Percentiles rank a stretch among this genome's conserved stretches.
Evolutionary conservation across 2,797 vertebrate species (phyloP).

Genomic region (Eurystomus glaucurus): DNA sequence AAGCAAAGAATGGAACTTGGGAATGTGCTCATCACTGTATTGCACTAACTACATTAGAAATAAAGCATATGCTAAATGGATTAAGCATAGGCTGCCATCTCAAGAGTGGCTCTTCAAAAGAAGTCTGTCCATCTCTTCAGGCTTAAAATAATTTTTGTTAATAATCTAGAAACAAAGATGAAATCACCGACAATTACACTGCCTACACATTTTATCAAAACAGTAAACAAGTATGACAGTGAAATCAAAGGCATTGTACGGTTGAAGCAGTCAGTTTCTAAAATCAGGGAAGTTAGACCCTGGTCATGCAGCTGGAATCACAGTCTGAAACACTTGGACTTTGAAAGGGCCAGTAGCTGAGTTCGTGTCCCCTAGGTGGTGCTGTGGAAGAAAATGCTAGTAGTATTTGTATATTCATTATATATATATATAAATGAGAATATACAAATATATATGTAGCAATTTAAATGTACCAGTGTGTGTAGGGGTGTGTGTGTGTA

Average conservation of each 20-base stretch:
- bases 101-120: slow-evolving; percentile 6
- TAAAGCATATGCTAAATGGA: neutral
- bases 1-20: neutral
- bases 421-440: neutral
- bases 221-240: neutral
- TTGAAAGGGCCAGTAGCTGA: neutral
- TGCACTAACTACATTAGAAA: neutral
- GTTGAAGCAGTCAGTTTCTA: neutral
- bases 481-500: neutral
- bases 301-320: neutral
- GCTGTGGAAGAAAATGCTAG: slow-evolving; percentile 22
- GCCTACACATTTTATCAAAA: slow-evolving; percentile 2
- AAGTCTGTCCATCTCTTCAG: neutral
- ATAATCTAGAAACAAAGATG: slow-evolving; percentile 20
- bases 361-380: neutral
- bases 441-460: neutral
- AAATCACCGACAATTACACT: neutral
- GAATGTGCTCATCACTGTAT: neutral
- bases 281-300: neutral
- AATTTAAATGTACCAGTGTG: neutral
- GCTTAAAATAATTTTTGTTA: neutral
- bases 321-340: neutral
- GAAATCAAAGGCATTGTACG: neutral
- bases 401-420: neutral
- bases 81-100: slow-evolving; percentile 14